phyloP scores from a whole-genome alignment of 2,113 vertebrate genomes.

The Labrus mixtus region DNA sequence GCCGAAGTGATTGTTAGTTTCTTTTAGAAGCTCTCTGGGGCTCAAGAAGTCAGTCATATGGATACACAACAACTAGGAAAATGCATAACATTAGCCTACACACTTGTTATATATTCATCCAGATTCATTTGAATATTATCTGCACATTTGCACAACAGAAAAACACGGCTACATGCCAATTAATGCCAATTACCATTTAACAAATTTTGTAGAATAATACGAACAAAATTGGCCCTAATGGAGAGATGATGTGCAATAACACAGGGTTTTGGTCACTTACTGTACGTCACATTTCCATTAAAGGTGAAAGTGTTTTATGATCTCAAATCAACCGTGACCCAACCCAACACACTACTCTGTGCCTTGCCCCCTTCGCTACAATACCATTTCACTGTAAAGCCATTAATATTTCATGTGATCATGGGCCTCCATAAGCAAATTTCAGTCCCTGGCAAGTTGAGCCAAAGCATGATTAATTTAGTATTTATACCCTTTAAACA shows the following conservation, averaged over 20 bases:
- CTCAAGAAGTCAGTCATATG: conserved; percentile 69
- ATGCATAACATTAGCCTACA: conserved; percentile 52
- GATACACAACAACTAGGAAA: conserved; percentile 47
- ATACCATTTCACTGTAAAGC: conserved; percentile 86
- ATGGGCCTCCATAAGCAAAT: conserved; percentile 95
- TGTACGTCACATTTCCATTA: conserved; percentile 12
- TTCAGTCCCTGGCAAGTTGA: conserved; percentile 90
- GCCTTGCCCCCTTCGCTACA: conserved; percentile 85
- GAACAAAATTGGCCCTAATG: conserved; percentile 29
- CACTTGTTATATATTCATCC: conserved; percentile 66
- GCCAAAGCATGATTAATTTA: conserved; percentile 98
- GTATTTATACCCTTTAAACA: conserved; percentile 85
- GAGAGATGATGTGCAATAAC: neutral
- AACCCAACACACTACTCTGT: conserved; percentile 24
- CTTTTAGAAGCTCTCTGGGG: conserved; percentile 37
- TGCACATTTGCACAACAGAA: conserved; percentile 40
- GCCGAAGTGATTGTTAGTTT: conserved; percentile 32
- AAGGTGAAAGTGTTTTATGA: conserved; percentile 24
- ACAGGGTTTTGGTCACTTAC: conserved; percentile 25
- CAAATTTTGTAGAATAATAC: conserved; percentile 33
- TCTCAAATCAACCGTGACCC: conserved; percentile 72
- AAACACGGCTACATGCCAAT: conserved; percentile 55
- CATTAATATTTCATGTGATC: conserved; percentile 96
- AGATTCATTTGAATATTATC: conserved; percentile 68
- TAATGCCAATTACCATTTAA: conserved; percentile 53